These are phyloP conservation scores for Microtus oregoni DNA, from an alignment of 2,113 vertebrate species.

Conservation along the genomic window DNA sequence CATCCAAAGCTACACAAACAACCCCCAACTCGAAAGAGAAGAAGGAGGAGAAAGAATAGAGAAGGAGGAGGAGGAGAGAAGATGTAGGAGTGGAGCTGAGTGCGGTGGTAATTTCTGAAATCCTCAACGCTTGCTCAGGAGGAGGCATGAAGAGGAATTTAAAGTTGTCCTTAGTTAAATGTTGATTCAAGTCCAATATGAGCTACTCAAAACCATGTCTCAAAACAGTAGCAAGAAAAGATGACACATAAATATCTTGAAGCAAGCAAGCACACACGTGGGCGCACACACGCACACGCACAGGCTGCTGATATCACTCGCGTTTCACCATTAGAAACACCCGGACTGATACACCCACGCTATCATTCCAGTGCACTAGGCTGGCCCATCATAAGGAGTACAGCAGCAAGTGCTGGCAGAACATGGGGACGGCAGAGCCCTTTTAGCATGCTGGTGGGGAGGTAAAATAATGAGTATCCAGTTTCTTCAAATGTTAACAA, in stretches of 20 bases:
- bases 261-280: no score
- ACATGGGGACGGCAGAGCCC: fast-evolving
- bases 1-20: not conserved
- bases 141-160: not conserved
- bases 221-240: not conserved
- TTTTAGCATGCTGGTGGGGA: fast-evolving
- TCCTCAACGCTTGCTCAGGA: not conserved
- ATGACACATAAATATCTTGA: not conserved
- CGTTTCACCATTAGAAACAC: not conserved
- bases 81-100: not conserved
- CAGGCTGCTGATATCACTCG: not conserved
- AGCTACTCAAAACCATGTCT: not conserved
- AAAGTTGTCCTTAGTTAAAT: not conserved
- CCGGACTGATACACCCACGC: not conserved
- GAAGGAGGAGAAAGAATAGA: not conserved
- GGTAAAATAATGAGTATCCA: fast-evolving
- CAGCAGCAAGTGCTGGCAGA: fast-evolving
- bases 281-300: not conserved
- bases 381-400: not conserved
- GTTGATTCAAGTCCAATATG: not conserved
- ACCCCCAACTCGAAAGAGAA: not conserved
- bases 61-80: not conserved
- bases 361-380: not conserved
- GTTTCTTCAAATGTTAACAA: not conserved
- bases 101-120: not conserved